Base-by-base conservation (phyloP, 2,797 vertebrate genomes). In the Crocidura indochinensis region DNA sequence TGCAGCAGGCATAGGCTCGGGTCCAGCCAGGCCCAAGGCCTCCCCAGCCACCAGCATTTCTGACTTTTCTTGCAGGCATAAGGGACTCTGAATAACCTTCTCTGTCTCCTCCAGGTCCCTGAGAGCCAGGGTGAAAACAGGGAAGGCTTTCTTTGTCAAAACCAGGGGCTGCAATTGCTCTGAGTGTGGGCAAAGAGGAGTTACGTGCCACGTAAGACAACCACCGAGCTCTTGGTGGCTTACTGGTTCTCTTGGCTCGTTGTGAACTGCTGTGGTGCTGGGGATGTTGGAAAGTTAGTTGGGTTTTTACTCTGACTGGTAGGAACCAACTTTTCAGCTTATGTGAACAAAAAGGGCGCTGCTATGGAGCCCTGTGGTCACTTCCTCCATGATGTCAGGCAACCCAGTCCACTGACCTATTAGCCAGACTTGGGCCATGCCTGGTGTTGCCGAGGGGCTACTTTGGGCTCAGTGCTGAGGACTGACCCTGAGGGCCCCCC, bases 61-160 rank as follows among this genome's bases (percentile, higher is more conserved):
- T 68, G 46, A 79, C 22, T 87, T 89, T 74, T 87, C 68, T 68
- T 53, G 29, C 38, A 88, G 60, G 51, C n/a, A 6, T 49, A 53
- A 73, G 72, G 73, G 53, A 62, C 83, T 77, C 73, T 81, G 71
- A 73, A 73, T 24, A 90, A 79, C 38, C 56, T 76, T 67, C 71
- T 87, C 31, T 84, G 74, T 81, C 67, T 91, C 65, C 27, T 79
- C 47, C 85, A 68, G 24, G 46, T 78, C 77, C 73, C 82, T 44
- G 53, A 19, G 60, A 15, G 44, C 26, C 79, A 87, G 29, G 78
- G 10, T 68, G 80, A 81, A 90, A 20, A 53, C 38, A 60, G 62
- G 82, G 11, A 83, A 76, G 31, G 29, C 17, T 90, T 79, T 90
- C 44, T 67, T 64, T 64, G 8, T 26, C 6, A 8, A 20, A 73